These are phyloP conservation scores for Chrysomela aeneicollis DNA, from an alignment of 2,888 invertebrate genomes.

Conservation along the genomic window DNA sequence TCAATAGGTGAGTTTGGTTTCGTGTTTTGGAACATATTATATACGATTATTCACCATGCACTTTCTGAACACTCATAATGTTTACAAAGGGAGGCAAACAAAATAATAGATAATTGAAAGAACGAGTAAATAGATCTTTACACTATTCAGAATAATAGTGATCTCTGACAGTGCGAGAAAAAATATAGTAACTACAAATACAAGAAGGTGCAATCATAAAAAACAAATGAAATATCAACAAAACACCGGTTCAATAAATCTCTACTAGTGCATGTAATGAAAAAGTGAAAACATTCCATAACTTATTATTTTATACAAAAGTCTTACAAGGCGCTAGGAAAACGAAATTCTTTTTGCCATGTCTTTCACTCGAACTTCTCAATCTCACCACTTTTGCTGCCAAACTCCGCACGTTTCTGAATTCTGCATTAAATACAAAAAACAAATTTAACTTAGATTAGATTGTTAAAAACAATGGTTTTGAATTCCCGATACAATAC, in stretches of 20 bases:
- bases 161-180: neutral
- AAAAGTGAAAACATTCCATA: constrained; percentile 31
- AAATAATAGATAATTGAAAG: neutral
- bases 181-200: neutral
- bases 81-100: too few relatives aligned
- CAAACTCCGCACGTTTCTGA: constrained; percentile 52
- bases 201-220: constrained; percentile 26
- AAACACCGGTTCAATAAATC: constrained; percentile 27
- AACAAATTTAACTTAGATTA: neutral
- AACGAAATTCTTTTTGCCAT: constrained; percentile 59
- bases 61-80: too few relatives aligned
- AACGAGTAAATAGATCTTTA: too few relatives aligned
- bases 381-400: constrained; percentile 56
- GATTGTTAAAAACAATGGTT: constrained; percentile 1
- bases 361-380: constrained; percentile 57
- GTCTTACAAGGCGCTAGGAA: constrained; percentile 59
- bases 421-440: constrained; percentile 37
- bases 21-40: neutral
- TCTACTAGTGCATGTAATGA: constrained; percentile 43
- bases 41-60: constrained; percentile 6
- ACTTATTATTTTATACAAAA: constrained; percentile 14
- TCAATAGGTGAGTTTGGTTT: neutral
- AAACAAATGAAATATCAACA: constrained; percentile 22
- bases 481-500: too few relatives aligned
- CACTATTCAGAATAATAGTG: too few relatives aligned